Evolutionary conservation across 2,113 vertebrate genomes (phyloP).

Genomic region (Dolichallabes microphthalmus): DNA sequence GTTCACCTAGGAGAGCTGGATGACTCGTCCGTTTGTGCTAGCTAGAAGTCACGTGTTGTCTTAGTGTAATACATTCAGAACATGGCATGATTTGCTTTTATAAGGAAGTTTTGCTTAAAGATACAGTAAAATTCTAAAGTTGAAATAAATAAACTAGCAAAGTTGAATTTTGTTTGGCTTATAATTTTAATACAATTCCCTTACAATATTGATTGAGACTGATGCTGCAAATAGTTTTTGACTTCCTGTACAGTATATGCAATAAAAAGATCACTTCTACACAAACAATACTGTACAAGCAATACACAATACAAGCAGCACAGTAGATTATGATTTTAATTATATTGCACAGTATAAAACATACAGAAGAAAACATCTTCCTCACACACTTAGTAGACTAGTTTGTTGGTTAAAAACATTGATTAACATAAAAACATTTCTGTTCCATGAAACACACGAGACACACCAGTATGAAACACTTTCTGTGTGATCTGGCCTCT

Average conservation of each 20-base stretch:
- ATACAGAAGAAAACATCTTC: not conserved
- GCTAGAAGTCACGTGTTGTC: not conserved
- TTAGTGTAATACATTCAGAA: not conserved
- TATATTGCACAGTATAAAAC: no score
- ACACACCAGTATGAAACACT: not conserved
- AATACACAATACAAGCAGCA: not conserved
- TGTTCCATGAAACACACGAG: not conserved
- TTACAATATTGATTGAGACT: not conserved
- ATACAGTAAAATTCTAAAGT: not conserved
- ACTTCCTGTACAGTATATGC: not conserved
- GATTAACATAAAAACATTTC: not conserved
- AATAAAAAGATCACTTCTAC: not conserved
- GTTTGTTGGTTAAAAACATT: not conserved
- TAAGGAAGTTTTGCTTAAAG: not conserved
- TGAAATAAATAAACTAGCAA: not conserved
- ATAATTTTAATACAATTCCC: not conserved
- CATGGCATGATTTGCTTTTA: not conserved
- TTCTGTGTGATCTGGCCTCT: conserved; percentile 2
- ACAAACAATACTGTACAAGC: not conserved
- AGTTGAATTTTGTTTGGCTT: not conserved
- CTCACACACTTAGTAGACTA: not conserved
- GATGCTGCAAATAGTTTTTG: not conserved
- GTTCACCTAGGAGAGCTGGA: not conserved
- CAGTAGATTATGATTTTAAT: no score
- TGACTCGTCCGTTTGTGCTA: not conserved